Evolutionary conservation across 2,888 invertebrate genomes (phyloP).

Genomic region (Nomada lathburiana): DNA sequence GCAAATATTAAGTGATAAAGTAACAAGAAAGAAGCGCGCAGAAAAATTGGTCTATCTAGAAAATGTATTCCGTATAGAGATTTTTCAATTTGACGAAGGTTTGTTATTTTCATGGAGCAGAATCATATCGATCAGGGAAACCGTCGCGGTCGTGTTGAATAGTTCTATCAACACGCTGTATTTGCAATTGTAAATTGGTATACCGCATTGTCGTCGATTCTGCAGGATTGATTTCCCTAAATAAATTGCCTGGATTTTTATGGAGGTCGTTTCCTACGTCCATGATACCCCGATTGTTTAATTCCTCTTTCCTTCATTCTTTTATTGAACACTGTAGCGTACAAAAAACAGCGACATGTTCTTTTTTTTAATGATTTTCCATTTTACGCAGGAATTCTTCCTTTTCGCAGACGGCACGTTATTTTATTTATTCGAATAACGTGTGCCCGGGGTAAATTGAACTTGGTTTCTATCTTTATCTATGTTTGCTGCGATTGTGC

Average conservation of each 20-base stretch:
- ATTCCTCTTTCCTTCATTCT: background rate
- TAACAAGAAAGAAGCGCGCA: no score
- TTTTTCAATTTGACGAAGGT: background rate
- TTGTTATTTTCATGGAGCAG: background rate
- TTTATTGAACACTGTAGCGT: no score
- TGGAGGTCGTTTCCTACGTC: background rate
- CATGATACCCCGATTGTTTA: background rate
- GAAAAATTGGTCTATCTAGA: background rate
- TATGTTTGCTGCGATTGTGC: no score
- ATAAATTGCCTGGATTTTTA: background rate
- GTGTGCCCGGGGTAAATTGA: no score
- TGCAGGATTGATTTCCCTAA: background rate
- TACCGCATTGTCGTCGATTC: background rate
- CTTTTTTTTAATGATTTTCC: background rate
- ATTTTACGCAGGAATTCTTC: background rate
- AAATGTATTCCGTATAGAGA: background rate
- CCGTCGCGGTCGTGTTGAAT: background rate
- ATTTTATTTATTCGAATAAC: no score
- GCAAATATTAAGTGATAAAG: no score
- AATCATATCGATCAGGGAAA: background rate
- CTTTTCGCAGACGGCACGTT: no score
- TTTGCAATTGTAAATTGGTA: constrained; percentile 1
- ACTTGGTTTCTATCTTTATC: no score
- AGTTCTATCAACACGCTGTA: background rate
- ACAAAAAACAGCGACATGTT: background rate